Evolutionary conservation across 92 coral and sea anemone species (phyloP), one percentile per base, ranked within the genome.

Genomic region (Porites divaricata): DNA sequence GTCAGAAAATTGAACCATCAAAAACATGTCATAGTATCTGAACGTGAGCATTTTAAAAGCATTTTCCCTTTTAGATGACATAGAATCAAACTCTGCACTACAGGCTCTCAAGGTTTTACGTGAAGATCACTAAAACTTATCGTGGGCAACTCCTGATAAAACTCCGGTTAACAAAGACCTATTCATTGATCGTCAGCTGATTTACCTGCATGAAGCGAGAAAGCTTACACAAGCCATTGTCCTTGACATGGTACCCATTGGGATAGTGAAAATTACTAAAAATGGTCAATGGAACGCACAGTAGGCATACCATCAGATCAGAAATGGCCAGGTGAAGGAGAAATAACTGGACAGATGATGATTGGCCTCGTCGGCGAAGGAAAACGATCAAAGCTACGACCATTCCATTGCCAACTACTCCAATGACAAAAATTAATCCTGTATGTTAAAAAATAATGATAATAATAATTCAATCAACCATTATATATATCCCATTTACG

Each of bases 221-320:
- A 15, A 92, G 53, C 73, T 92, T 92, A 78, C 95, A 89, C 21
- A 82, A 70, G 70, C 67, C 81, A 13, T 76, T 78, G 59, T 86
- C 95, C 13, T 70, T 62, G 3, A 67, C 26, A 1, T 67, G 56
- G 20, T 78, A 72, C 13, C 89, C 62, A 16, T 81, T 70, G 1
- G 90, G 90, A 24, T 73, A 89, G 66, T 81, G 58, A 62, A 92
- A 92, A 65, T 92, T 92, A 25, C 82, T 74, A 74, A 86, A 81
- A 20, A 92, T 19, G 17, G 90, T 89, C 48, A 92, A 83, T 56
- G 95, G 95, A 9, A 89, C 78, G 65, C 92, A 88, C 63, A 92
- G 59, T 1, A 89, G 21, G 77, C 95, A 92, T 19, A 92, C 95
- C 90, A 92, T 88, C 67, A 92, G 70, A 67, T 92, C 95, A 8